These are phyloP conservation scores for Syngnathus acus DNA, from an alignment of 2,797 vertebrate species.

Conservation along the genomic window DNA sequence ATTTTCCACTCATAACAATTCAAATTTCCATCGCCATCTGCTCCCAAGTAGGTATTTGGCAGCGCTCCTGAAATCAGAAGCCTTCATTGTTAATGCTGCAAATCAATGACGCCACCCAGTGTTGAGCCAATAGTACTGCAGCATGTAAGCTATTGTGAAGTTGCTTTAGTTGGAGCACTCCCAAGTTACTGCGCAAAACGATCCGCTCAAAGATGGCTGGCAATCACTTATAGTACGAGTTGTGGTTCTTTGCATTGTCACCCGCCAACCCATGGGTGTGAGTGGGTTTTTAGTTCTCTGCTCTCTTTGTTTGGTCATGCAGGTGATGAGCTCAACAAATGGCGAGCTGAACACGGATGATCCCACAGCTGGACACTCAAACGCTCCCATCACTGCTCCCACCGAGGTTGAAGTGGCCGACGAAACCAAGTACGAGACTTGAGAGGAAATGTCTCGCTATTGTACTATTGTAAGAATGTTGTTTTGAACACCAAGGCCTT, in stretches of 20 bases:
- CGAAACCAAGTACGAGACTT: conserved; percentile 85
- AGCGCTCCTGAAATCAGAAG: neutral
- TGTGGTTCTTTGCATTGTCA: conserved; percentile 15
- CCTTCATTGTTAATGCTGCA: conserved; percentile 14
- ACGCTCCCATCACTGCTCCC: conserved; percentile 92
- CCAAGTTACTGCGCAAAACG: conserved; percentile 3
- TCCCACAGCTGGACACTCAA: conserved; percentile 93
- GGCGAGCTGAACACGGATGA: conserved; percentile 95
- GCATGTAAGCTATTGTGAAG: conserved; percentile 12
- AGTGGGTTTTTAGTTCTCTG: conserved; percentile 3
- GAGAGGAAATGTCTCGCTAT: too few species aligned
- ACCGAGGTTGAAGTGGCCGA: conserved; percentile 93
- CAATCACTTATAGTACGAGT: neutral
- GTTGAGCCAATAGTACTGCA: conserved; percentile 38
- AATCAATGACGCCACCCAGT: conserved; percentile 50
- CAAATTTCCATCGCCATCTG: neutral
- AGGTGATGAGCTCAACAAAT: conserved; percentile 97
- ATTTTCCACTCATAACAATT: too few species aligned
- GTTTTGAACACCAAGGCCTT: neutral
- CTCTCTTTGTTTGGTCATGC: conserved; percentile 19
- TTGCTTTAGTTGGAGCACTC: conserved; percentile 19
- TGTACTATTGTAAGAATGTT: neutral
- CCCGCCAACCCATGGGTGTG: conserved; percentile 4
- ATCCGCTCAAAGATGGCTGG: conserved; percentile 4
- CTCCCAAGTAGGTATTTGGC: conserved; percentile 6